Evolutionary conservation across 2,888 invertebrate genomes (phyloP).

Genomic region (Lithodes maja): DNA sequence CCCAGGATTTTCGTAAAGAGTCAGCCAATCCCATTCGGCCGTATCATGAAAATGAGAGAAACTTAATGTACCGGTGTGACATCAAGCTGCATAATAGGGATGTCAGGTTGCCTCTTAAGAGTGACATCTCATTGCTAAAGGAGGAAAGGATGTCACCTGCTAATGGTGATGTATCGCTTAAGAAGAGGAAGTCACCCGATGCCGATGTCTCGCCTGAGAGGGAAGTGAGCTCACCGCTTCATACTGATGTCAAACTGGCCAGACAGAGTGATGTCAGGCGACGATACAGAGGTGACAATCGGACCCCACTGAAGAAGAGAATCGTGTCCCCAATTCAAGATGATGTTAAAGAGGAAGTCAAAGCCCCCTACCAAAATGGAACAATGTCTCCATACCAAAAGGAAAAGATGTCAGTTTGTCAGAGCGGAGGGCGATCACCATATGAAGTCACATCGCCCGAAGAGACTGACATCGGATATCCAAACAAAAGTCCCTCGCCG

Average conservation of each 20-base stretch:
- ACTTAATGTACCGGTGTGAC: too few species aligned
- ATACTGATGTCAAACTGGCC: neutral
- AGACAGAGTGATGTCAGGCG: neutral
- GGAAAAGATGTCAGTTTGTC: neutral
- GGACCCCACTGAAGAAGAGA: neutral
- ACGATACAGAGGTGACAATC: neutral
- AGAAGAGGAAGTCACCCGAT: too few species aligned
- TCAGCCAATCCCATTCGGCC: too few species aligned
- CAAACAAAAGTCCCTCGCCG: neutral
- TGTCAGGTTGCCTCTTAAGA: too few species aligned
- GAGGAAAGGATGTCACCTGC: too few species aligned
- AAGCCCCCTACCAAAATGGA: neutral
- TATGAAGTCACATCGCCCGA: neutral
- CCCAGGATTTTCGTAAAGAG: too few species aligned
- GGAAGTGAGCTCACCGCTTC: neutral
- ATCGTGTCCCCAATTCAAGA: neutral
- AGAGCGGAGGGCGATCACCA: neutral
- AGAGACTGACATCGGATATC: neutral
- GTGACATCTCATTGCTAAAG: too few species aligned
- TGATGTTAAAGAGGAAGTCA: neutral
- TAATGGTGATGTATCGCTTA: too few species aligned
- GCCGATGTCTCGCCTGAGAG: neutral
- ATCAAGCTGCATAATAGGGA: too few species aligned
- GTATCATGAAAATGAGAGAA: too few species aligned
- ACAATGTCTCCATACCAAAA: slow-evolving; percentile 6